Base-by-base conservation (phyloP, 2,888 invertebrate species). In the Serripes groenlandicus region DNA sequence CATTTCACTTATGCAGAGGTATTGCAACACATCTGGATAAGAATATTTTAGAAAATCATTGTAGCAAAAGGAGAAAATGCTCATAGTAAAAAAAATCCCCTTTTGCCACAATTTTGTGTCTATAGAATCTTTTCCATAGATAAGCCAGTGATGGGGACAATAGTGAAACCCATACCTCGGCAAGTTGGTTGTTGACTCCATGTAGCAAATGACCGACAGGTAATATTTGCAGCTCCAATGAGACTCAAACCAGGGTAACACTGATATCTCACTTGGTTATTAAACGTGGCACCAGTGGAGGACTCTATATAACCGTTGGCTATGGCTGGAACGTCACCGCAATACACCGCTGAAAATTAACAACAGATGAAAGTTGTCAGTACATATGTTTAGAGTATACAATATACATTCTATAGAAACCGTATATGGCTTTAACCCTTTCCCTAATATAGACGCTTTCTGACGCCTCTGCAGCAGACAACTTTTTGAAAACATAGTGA, bases 231-330 rank as follows among this genome's bases (percentile, higher is more conserved):
- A 18, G 32, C n/a, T 18, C 88, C 89, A 11, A 32, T 23, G 34
- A 91, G 49, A 21, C 75, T 78, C 69, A 88, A 92, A 5, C 92
- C 93, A 37, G 86, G 87, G 71, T 84, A 89, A 69, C 93, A 93
- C 23, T 79, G 32, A 75, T 91, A 92, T 26, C 81, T 88, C 11
- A 86, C 90, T n/a, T 77, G 82, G 28, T 79, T 77, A 11, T 77
- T 78, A 75, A 80, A 91, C 4, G 79, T 81, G 21, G 88, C 75
- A 0, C 92, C 92, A 18, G 84, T 85, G 0, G 91, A 89, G 3
- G 56, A 75, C 23, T 30, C 74, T n/a, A 91, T 79, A 71, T 90
- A 91, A 32, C 90, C 92, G 81, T 91, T 90, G 34, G 9, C 54
- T 23, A 92, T 81, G 18, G 37, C 34, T 0, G 90, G 89, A 2